Evolutionary conservation across 2,797 vertebrate species (phyloP), one percentile per base, ranked within the genome.

Genomic region (Sebastes reedi): DNA sequence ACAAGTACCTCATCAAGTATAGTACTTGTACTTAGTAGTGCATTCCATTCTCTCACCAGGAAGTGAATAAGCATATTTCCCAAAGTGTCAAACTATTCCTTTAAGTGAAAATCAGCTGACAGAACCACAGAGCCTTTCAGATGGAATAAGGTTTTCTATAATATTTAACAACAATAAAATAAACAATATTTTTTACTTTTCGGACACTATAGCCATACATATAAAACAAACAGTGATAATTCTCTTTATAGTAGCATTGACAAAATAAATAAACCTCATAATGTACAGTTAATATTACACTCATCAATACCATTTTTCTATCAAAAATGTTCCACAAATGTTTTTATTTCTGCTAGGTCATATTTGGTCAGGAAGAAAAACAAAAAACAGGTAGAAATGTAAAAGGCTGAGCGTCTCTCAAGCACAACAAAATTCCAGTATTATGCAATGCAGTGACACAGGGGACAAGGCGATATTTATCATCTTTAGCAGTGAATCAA

Each of bases 231-330:
- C 81, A 72, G 85, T 87, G 86, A 88, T 72, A 72, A 67, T 73
- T 89, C 13, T 89, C 13, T 67, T 78, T 74, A 88, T 81, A 91
- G 72, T 81, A 88, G 73, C 86, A 87, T 81, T 91, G 83, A 90
- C 86, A 89, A 93, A 93, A 94, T 93, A 92, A 94, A 94, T 92
- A 94, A 84, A 88, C 82, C 76, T 90, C 73, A 85, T 86, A 87
- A 90, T 91, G 77, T 91, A 94, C 91, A 93, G 74, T 72, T 81
- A 86, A 81, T 68, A 72, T 87, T 85, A 80, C 70, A 86, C 61
- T 82, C 67, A 84, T 85, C 66, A 81, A 75, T 56, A 89, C 22
- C 14, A 52, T 64, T 75, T 79, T 62, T 86, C 74, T 80, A 82
- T 81, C 75, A 85, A 81, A 87, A 71, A 89, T 52, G 27, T 67